These are phyloP conservation scores for Tiliacea aurago DNA, from an alignment of 2,888 invertebrate genomes.

Conservation along the genomic window DNA sequence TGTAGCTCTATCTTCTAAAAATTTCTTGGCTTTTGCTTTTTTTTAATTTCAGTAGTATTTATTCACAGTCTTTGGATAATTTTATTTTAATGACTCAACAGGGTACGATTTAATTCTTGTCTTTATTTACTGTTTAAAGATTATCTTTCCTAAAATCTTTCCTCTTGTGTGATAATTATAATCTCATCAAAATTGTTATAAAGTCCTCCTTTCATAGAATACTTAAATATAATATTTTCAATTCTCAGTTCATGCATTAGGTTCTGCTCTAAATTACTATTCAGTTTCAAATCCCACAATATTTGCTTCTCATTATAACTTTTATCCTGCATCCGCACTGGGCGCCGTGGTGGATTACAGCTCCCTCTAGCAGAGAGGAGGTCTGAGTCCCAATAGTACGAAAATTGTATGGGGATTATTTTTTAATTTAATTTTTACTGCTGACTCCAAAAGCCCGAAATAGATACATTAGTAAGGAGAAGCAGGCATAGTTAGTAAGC, in stretches of 20 bases:
- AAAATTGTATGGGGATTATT: background rate
- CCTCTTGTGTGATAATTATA: too few species aligned
- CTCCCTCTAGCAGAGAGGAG: background rate
- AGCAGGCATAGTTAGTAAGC: conserved; percentile 77
- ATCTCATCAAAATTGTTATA: too few species aligned
- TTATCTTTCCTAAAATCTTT: background rate
- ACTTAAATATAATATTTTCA: conserved; percentile 33
- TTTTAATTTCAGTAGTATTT: background rate
- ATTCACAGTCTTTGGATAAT: background rate
- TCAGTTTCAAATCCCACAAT: background rate
- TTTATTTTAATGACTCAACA: background rate
- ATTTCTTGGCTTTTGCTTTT: background rate
- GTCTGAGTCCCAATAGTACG: background rate
- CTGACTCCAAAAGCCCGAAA: conserved; percentile 82
- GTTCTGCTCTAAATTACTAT: conserved; percentile 6
- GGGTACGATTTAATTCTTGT: background rate
- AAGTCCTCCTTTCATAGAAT: background rate
- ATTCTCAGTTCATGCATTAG: conserved; percentile 33
- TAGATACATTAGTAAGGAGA: conserved; percentile 82
- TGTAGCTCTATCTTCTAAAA: background rate
- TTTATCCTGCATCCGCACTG: background rate
- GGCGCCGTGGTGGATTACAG: background rate
- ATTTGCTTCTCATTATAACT: conserved; percentile 16
- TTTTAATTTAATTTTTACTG: conserved; percentile 61
- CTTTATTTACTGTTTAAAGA: background rate